These are phyloP conservation scores for Hipposideros armiger DNA, from an alignment of 2,113 vertebrate genomes.

Conservation along the genomic window DNA sequence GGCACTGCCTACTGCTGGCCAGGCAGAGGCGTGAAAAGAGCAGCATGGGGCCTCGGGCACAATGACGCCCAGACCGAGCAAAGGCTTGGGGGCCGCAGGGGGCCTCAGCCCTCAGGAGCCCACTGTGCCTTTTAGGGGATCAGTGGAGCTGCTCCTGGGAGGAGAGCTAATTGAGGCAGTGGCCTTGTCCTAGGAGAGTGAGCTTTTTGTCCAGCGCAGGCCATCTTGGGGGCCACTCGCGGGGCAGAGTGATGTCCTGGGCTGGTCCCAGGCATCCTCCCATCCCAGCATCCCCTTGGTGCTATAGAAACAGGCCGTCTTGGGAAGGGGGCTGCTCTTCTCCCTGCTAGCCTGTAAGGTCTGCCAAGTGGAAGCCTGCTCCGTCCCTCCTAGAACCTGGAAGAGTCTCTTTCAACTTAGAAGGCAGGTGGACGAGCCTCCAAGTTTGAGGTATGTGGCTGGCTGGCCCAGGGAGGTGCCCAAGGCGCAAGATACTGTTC, in stretches of 20 bases:
- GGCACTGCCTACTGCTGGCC: slow-evolving; percentile 1
- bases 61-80: slow-evolving; percentile 43
- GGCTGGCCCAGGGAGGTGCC: not conserved
- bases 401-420: not conserved
- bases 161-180: slow-evolving; percentile 58
- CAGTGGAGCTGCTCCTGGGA: not conserved
- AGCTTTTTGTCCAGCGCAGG: slow-evolving; percentile 26
- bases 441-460: not conserved
- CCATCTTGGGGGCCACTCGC: not conserved
- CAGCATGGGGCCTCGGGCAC: slow-evolving; percentile 68
- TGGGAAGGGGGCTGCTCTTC: not conserved
- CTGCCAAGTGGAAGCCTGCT: not conserved
- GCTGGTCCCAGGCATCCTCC: no score
- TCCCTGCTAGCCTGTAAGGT: not conserved
- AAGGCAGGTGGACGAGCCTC: not conserved
- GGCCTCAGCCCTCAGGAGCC: not conserved
- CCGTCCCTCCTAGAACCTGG: not conserved
- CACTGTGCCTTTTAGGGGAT: slow-evolving; percentile 72
- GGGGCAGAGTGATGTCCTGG: not conserved
- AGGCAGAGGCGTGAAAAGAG: slow-evolving; percentile 58
- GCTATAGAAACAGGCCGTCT: not conserved
- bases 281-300: not conserved
- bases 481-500: not conserved
- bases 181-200: not conserved
- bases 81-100: slow-evolving; percentile 44